Conservation (phyloP, 2,888 invertebrate species). For the Agrypnus murinus region DNA sequence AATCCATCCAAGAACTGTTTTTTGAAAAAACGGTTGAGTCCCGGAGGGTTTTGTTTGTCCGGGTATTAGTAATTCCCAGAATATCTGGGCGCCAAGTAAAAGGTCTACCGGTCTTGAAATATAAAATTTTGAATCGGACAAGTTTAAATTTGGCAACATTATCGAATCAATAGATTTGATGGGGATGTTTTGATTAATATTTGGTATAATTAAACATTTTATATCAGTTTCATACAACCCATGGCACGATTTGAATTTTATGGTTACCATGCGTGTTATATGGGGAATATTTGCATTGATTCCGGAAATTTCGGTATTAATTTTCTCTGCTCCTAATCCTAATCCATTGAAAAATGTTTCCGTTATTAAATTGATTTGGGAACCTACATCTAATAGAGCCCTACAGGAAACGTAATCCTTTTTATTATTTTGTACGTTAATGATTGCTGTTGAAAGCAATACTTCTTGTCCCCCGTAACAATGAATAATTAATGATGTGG, state of each 20-base stretch:
- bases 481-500: background rate
- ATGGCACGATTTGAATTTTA: slow-evolving; percentile 5
- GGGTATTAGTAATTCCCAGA: slow-evolving; percentile 4
- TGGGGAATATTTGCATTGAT: background rate
- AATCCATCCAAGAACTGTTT: slow-evolving; percentile 31
- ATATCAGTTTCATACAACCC: slow-evolving; percentile 27
- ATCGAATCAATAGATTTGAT: background rate
- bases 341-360: background rate
- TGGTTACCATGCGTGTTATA: slow-evolving; percentile 27
- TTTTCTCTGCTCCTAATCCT: background rate
- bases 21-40: slow-evolving; percentile 8
- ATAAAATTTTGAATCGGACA: slow-evolving; percentile 28
- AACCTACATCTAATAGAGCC: slow-evolving; percentile 45
- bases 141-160: slow-evolving; percentile 12
- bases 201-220: slow-evolving; percentile 27
- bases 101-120: slow-evolving; percentile 1
- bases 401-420: slow-evolving; percentile 17
- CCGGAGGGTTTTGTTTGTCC: slow-evolving; percentile 19
- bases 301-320: background rate
- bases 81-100: slow-evolving; percentile 14
- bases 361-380: slow-evolving; percentile 42
- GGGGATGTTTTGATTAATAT: slow-evolving; percentile 35
- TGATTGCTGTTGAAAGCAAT: slow-evolving; percentile 43
- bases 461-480: slow-evolving; percentile 20
- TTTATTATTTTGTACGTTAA: no score